These are phyloP conservation scores for Heliconius eleuchia DNA, from an alignment of 1,140 invertebrate species.

Conservation along the genomic window DNA sequence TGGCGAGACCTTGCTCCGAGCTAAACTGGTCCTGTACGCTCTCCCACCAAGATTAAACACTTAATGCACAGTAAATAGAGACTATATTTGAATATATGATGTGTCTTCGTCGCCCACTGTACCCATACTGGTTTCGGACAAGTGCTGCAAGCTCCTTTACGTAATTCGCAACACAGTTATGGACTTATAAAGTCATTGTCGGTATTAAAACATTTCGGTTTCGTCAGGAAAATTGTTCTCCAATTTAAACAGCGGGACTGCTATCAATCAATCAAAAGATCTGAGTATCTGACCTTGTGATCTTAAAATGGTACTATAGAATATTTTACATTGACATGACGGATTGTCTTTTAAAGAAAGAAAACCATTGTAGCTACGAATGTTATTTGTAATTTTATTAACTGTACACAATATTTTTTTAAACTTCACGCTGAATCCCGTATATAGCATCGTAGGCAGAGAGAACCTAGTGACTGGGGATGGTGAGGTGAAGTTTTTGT, in stretches of 20 bases:
- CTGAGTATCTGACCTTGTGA: constrained; percentile 4
- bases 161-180: constrained; percentile 49
- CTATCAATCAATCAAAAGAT: constrained; percentile 22
- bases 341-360: constrained; percentile 11
- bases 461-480: too few relatives aligned
- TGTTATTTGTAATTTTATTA: background rate
- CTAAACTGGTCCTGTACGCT: constrained; percentile 53
- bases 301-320: constrained; percentile 21
- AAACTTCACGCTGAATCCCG: too few relatives aligned
- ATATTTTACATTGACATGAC: constrained; percentile 16
- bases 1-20: constrained; percentile 65
- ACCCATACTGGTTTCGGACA: constrained; percentile 48
- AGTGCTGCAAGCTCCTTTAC: constrained; percentile 47
- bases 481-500: too few relatives aligned
- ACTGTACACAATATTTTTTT: background rate
- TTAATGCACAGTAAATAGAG: constrained; percentile 14
- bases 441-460: too few relatives aligned
- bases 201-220: constrained; percentile 33
- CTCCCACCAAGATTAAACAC: background rate
- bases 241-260: constrained; percentile 22
- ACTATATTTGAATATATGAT: constrained; percentile 12
- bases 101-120: background rate
- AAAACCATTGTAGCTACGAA: background rate
- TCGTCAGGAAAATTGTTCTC: constrained; percentile 32
- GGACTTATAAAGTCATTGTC: constrained; percentile 37